A percentile compares a stretch with the other conserved stretches of the same genome.
phyloP scores from a whole-genome alignment of 2,797 vertebrate genomes.

The Cirrhinus mrigala region DNA sequence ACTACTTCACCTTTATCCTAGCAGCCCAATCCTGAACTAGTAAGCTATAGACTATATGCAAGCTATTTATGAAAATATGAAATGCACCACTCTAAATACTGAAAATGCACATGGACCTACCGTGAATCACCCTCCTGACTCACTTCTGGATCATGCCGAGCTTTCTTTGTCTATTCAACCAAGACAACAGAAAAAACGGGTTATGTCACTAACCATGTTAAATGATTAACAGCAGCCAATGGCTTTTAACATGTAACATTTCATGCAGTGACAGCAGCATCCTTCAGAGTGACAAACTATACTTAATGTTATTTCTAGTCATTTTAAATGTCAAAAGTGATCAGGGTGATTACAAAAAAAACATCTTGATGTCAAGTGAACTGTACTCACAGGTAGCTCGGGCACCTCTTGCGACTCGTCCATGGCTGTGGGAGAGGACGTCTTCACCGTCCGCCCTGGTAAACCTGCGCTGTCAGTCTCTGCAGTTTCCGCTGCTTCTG shows the following conservation, averaged over 20 bases:
- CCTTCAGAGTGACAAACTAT: background rate
- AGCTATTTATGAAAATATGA: background rate
- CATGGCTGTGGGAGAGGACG: constrained; percentile 79
- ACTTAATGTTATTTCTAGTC: too few species aligned
- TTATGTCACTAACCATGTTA: background rate
- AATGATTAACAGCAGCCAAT: background rate
- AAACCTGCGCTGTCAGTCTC: constrained; percentile 60
- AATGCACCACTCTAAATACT: background rate
- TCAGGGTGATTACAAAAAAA: background rate
- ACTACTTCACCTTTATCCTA: background rate
- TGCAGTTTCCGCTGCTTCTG: constrained; percentile 62
- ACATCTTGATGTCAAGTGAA: too few species aligned
- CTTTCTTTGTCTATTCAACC: constrained; percentile 89
- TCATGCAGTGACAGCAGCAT: background rate
- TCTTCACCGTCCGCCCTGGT: constrained; percentile 62
- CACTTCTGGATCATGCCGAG: constrained; percentile 84
- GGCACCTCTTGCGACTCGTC: constrained; percentile 88
- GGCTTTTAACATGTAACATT: background rate
- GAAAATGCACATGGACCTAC: constrained; percentile 70
- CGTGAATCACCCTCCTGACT: constrained; percentile 82
- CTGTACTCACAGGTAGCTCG: constrained; percentile 89
- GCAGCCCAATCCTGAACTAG: background rate
- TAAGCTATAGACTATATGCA: background rate
- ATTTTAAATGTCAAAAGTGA: background rate
- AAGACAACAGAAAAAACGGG: constrained; percentile 56